Conservation (phyloP, 1,140 invertebrate genomes). For the Ceratitis capitata region DNA sequence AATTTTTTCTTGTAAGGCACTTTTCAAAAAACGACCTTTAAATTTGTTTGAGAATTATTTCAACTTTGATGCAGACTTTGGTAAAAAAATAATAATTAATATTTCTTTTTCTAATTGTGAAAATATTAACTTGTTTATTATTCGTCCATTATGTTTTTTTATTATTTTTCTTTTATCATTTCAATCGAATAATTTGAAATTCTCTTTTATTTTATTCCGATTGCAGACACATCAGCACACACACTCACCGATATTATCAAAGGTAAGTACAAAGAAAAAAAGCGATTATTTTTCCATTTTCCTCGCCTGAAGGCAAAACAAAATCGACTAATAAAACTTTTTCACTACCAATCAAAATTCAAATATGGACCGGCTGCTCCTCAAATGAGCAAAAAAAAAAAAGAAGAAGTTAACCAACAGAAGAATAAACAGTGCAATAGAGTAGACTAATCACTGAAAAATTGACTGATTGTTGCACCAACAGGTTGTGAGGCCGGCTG, state of each 20-base stretch:
- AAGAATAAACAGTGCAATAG: constrained; percentile 9
- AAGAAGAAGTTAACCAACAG: not conserved
- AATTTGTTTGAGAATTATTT: too few species aligned
- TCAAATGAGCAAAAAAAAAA: not conserved
- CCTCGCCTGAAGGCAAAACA: not conserved
- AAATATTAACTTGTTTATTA: not conserved
- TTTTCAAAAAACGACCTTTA: too few species aligned
- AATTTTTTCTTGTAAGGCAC: too few species aligned
- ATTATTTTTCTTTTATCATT: not conserved
- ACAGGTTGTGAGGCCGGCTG: not conserved
- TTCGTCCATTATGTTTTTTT: not conserved
- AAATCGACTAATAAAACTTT: not conserved
- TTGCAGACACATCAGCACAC: not conserved
- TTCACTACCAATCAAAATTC: not conserved
- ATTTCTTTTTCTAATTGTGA: not conserved
- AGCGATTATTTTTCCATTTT: constrained; percentile 16
- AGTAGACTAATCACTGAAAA: constrained; percentile 2
- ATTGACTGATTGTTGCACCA: not conserved
- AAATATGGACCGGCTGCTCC: not conserved
- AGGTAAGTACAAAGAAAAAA: not conserved
- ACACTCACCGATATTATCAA: not conserved
- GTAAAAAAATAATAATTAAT: too few species aligned
- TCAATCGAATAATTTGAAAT: too few species aligned
- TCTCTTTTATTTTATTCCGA: too few species aligned
- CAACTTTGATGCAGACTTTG: too few species aligned